These are phyloP conservation scores for Ellobium chinense DNA, from an alignment of 2,888 invertebrate genomes.

Conservation along the genomic window DNA sequence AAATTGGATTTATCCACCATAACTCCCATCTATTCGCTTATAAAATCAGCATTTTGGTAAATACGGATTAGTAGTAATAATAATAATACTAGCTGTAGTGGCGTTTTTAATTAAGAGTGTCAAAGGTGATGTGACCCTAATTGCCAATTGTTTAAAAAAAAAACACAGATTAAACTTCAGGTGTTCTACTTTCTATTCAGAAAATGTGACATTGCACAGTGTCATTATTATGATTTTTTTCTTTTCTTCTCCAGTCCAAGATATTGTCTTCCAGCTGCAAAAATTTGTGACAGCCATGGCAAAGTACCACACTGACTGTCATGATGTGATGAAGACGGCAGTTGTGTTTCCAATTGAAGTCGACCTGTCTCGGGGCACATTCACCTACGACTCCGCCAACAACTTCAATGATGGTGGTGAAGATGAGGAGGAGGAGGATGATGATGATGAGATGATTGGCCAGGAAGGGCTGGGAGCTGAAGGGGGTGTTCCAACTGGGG, in stretches of 20 bases:
- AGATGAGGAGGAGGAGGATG: slow-evolving; percentile 75
- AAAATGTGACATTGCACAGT: too few relatives aligned
- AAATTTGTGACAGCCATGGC: slow-evolving; percentile 92
- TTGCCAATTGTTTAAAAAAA: too few relatives aligned
- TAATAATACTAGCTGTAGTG: too few relatives aligned
- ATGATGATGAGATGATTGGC: slow-evolving; percentile 51
- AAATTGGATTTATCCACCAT: too few relatives aligned
- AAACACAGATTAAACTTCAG: too few relatives aligned
- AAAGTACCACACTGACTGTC: slow-evolving; percentile 86
- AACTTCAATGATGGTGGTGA: slow-evolving; percentile 75
- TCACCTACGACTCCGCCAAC: slow-evolving; percentile 84
- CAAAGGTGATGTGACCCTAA: too few relatives aligned
- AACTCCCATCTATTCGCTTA: too few relatives aligned
- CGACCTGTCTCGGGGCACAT: slow-evolving; percentile 93
- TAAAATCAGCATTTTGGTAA: too few relatives aligned
- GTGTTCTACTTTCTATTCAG: too few relatives aligned
- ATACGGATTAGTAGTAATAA: too few relatives aligned
- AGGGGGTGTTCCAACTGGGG: slow-evolving; percentile 55
- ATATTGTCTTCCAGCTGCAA: slow-evolving; percentile 88
- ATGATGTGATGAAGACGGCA: slow-evolving; percentile 86
- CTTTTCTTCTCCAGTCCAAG: slow-evolving; percentile 84
- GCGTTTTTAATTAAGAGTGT: too few relatives aligned
- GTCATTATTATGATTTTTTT: too few relatives aligned
- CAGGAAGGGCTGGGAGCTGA: slow-evolving; percentile 47
- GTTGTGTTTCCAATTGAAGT: slow-evolving; percentile 96